A percentile compares a stretch with the other conserved stretches of the same genome.
These are phyloP conservation scores for Pheosia gnoma DNA, from an alignment of 2,888 invertebrate species.

Conservation along the genomic window DNA sequence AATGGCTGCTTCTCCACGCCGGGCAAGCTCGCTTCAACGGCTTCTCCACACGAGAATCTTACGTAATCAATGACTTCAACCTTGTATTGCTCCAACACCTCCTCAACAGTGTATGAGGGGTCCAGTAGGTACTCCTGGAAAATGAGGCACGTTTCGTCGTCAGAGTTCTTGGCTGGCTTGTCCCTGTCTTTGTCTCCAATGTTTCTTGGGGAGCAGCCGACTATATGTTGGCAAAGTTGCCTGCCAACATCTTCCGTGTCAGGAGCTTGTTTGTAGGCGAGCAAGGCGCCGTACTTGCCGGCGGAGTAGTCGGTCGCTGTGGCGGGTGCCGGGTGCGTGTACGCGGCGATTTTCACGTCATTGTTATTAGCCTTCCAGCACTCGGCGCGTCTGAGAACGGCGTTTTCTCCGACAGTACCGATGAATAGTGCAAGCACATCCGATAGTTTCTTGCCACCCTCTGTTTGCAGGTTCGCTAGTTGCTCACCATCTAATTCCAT, in stretches of 20 bases:
- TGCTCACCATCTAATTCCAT: slow-evolving; percentile 87
- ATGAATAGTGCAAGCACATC: slow-evolving; percentile 94
- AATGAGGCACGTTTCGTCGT: slow-evolving; percentile 92
- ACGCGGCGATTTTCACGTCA: slow-evolving; percentile 85
- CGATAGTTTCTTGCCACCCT: slow-evolving; percentile 88
- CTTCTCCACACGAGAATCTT: slow-evolving; percentile 94
- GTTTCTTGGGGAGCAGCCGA: slow-evolving; percentile 92
- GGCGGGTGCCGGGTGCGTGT: slow-evolving; percentile 90
- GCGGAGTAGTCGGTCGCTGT: slow-evolving; percentile 78
- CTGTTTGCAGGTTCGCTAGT: slow-evolving; percentile 84
- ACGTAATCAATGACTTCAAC: slow-evolving; percentile 91
- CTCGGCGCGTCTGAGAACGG: slow-evolving; percentile 90
- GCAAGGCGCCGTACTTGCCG: slow-evolving; percentile 94
- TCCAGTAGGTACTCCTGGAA: slow-evolving; percentile 95
- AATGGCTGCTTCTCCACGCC: slow-evolving; percentile 81
- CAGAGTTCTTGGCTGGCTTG: slow-evolving; percentile 85
- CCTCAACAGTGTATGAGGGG: slow-evolving; percentile 88
- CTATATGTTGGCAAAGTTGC: slow-evolving; percentile 96
- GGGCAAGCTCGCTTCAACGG: slow-evolving; percentile 62
- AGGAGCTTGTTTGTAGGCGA: slow-evolving; percentile 86
- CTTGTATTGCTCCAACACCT: slow-evolving; percentile 87
- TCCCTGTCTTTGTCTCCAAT: slow-evolving; percentile 87
- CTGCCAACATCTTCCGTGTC: slow-evolving; percentile 83
- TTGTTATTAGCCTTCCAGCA: slow-evolving; percentile 86
- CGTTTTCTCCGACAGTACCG: slow-evolving; percentile 96